Base-by-base conservation (phyloP, 1,140 invertebrate species). In the Adoxophyes honmai region DNA sequence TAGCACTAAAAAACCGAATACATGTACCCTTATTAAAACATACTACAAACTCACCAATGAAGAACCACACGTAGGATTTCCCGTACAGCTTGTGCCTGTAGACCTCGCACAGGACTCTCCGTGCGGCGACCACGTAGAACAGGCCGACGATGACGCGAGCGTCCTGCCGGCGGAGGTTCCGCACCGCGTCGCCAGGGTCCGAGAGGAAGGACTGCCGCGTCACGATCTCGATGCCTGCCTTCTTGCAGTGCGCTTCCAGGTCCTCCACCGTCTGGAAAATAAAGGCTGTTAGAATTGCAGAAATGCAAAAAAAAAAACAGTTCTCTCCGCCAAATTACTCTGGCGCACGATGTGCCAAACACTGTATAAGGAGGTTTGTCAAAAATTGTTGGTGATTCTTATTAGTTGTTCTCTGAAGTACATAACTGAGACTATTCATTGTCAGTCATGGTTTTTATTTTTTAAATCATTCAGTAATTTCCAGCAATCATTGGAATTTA, bases 31-130 rank as follows among this genome's bases (percentile, higher is more conserved):
- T n/a, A n/a, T n/a, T n/a, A n/a, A n/a, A n/a, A n/a, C n/a, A 6
- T 28, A 28, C 6, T 28, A 28, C 6, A 28, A 28, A 28, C 21
- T 28, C 36, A 95, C 97, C 98, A 73, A 99, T 99, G 86, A 99
- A 98, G 84, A 99, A 99, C 98, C 98, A 99, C 0, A 99, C 98
- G 89, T 99, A 98, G 34, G 96, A 96, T 72, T 97, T 96, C 1
- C 98, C 98, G 78, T 97, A 99, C 0, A 99, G 90, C 44, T 95
- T 94, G 64, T 98, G 96, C 72, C 97, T 97, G 87, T 98, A 99
- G 69, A 99, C 94, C 90, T 99, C 98, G 86, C 98, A 99, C 1
- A 99, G 93, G 0, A 99, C 98, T 57, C 96, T 91, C 34, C 98
- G 91, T 0, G 98, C 98, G 21, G 98, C 98, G 0, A 98, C 97